Conservation (phyloP, 2,888 invertebrate genomes). For the Gandaritis pyraliata region DNA sequence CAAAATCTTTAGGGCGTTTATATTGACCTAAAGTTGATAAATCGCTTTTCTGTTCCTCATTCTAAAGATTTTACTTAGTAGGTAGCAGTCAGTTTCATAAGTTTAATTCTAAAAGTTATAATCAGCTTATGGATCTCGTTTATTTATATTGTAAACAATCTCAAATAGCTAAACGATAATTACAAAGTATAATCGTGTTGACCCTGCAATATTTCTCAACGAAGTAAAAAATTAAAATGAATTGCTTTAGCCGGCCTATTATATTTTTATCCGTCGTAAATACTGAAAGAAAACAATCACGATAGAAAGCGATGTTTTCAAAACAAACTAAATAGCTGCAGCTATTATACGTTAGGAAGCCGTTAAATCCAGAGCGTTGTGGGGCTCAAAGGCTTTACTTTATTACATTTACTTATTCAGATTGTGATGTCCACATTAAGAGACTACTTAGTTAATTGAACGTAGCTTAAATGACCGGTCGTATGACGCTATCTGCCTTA, state of each 20-base stretch:
- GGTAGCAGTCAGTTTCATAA: too few species aligned
- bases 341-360: constrained; percentile 67
- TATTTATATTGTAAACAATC: too few species aligned
- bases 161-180: too few species aligned
- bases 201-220: too few species aligned
- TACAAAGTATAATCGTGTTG: too few species aligned
- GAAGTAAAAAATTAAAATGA: not conserved
- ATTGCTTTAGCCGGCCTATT: not conserved
- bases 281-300: constrained; percentile 12
- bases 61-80: not conserved
- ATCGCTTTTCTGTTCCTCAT: constrained; percentile 1
- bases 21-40: constrained; percentile 10
- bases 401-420: constrained; percentile 75
- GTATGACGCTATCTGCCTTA: constrained; percentile 34
- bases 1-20: constrained; percentile 8
- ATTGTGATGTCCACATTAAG: constrained; percentile 62
- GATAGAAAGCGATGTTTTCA: constrained; percentile 13
- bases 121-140: too few species aligned
- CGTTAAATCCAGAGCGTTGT: constrained; percentile 67
- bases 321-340: constrained; percentile 35
- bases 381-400: constrained; percentile 73
- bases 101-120: too few species aligned
- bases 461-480: constrained; percentile 50
- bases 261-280: not conserved
- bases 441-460: constrained; percentile 70